These are phyloP conservation scores for Eupithecia subfuscata DNA, from an alignment of 2,888 invertebrate genomes.

Conservation along the genomic window DNA sequence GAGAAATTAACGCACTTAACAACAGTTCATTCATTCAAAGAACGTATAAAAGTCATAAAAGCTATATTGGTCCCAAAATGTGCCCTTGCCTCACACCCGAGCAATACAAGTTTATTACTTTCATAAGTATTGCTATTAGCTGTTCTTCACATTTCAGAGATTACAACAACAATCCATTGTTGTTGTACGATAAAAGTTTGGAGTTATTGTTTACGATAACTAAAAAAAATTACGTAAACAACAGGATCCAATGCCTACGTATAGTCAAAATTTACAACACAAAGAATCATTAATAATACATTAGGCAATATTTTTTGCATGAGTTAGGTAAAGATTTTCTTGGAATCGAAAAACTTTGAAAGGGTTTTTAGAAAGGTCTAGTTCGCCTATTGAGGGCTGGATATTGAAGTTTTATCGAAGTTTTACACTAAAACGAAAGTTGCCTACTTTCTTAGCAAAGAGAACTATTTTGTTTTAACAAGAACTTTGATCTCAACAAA, in stretches of 20 bases:
- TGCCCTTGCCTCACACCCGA: conserved; percentile 20
- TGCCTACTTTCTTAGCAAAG: conserved; percentile 7
- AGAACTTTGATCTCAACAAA: background rate
- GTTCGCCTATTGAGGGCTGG: background rate
- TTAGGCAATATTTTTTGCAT: background rate
- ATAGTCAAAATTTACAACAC: conserved; percentile 17
- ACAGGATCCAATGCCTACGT: conserved; percentile 23
- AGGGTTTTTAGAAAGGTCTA: conserved; percentile 13
- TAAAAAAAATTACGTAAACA: conserved; percentile 24
- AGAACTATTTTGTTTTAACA: conserved; percentile 5
- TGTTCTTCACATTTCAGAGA: conserved; percentile 23
- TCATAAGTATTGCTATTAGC: conserved; percentile 15
- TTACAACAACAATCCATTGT: conserved; percentile 20
- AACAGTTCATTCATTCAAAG: background rate
- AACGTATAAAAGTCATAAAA: conserved; percentile 7
- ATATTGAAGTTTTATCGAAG: conserved; percentile 8
- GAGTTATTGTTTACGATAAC: conserved; percentile 17
- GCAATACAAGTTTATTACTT: conserved; percentile 20
- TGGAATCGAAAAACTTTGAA: conserved; percentile 10
- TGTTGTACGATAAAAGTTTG: conserved; percentile 12
- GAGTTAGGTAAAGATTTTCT: background rate
- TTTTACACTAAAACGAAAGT: conserved; percentile 20
- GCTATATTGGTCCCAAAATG: conserved; percentile 14
- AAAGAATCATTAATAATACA: conserved; percentile 5
- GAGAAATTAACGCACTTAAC: background rate